Base-by-base conservation (phyloP, 1,140 invertebrate genomes). In the Apocrypta bakeri region DNA sequence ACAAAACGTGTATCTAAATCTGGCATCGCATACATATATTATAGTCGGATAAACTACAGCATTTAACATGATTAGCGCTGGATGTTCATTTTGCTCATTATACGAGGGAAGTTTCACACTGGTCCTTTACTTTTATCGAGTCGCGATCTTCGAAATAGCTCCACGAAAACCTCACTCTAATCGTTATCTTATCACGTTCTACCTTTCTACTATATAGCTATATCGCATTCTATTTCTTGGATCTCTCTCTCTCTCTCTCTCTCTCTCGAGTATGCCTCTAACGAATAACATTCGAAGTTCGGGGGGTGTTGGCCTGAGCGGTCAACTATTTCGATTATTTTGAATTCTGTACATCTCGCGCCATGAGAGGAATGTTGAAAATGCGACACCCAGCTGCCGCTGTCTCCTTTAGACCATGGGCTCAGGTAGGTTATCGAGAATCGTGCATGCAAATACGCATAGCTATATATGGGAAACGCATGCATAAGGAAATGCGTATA, bases 311-410 rank as follows among this genome's bases (percentile, higher is more conserved):
- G 14, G 21, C 48, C 14, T 2, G 17, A 56, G 48, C 48, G 48
- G 48, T 56, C 71, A 74, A 73, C 72, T 75, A 81, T 82, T 56
- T 24, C 40, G 31, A 72, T 77, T 76, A 82, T 77, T 77, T 82
- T 29, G 42, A 56, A 77, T 76, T 76, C 40, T 37, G 29, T 27
- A 48, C 66, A 25, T 31, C 37, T 73, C 71, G 37, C 71, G n/a
- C 71, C 71, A 12, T 40, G 33, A 21, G 29, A 71, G 33, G 66
- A 80, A 80, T 63, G 27, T 27, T 48, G 68, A 71, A 61, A 80
- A 80, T 80, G 42, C 64, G 21, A 69, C 17, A 17, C 64, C 29
- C 27, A 24, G 42, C 17, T 14, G 21, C 27, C 12, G 64, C 24
- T 71, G 21, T 56, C 3, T 56, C 3, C 21, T 48, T 3, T 17